Evolutionary conservation across 2,888 invertebrate species (phyloP), one percentile per base, ranked within the genome.

Genomic region (Cheiracanthium punctorium): DNA sequence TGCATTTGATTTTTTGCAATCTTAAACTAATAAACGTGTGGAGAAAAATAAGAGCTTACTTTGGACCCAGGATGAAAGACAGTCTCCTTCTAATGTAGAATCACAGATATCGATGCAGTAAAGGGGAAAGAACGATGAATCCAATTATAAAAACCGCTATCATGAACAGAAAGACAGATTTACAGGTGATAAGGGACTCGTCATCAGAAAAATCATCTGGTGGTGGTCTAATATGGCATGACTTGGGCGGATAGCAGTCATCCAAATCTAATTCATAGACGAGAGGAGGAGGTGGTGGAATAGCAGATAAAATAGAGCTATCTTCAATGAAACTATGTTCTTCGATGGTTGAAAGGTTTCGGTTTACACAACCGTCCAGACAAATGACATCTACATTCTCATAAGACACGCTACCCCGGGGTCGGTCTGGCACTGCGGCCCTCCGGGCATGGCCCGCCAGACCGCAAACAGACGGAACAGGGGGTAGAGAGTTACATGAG

Each of bases 121-220:
- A 75, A 65, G 89, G 89, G 5, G 89, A 89, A 7, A 89, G 67
- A 43, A 89, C 89, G 43, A 89, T 89, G 70, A 89, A 89, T 12
- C 89, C 89, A 41, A 89, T 86, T 58, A 89, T 81, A 32, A 88
- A 85, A 17, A 80, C 32, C 14, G 89, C 89, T 10, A 89, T 70
- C 30, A 86, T 20, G 12, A 88, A 58, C 20, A 89, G 72, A n/a
- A 88, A 69, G 5, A 88, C 28, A 24, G 88, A 80, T 37, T 85
- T 89, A 5, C 82, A 24, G 41, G 85, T 81, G 28, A 88, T 65
- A 29, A 88, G 69, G 24, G 87, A 70, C 12, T 71, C 64, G 0
- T 32, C 29, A 58, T 58, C 58, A 8, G 20, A 20, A 8, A 58
- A 58, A 8, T 43, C 71, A 28, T 72, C 32, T 12, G 72, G 64